Percentiles rank a stretch among this genome's conserved stretches.
phyloP scores from a whole-genome alignment of 2,797 vertebrate genomes.

The Crocodylus rhombifer region DNA sequence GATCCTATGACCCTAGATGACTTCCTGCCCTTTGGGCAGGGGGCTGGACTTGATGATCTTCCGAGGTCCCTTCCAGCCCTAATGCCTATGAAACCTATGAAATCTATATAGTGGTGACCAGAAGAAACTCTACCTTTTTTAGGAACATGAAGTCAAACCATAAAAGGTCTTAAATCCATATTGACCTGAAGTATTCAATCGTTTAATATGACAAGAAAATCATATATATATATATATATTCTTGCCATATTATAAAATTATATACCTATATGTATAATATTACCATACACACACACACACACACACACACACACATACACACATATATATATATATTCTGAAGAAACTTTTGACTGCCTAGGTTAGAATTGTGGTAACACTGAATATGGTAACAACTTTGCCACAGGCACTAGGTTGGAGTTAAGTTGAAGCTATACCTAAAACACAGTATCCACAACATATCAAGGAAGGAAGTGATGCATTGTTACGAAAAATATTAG shows the following conservation, averaged over 20 bases:
- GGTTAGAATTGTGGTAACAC: neutral
- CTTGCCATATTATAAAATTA: neutral
- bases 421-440: neutral
- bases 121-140: neutral
- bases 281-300: neutral
- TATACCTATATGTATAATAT: neutral
- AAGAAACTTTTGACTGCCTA: neutral
- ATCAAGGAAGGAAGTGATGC: neutral
- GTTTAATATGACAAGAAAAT: neutral
- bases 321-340: neutral
- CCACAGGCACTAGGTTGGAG: neutral
- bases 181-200: neutral
- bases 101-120: too few relatives aligned
- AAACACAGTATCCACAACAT: neutral
- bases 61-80: neutral
- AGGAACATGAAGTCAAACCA: neutral
- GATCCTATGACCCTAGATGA: too few relatives aligned
- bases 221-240: neutral
- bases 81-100: too few relatives aligned
- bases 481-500: neutral
- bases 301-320: neutral
- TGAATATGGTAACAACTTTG: conserved; percentile 8
- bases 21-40: too few relatives aligned
- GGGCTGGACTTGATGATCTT: neutral
- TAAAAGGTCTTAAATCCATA: neutral